Conservation (phyloP, 2,888 invertebrate genomes). For the Cheilosia soror region DNA sequence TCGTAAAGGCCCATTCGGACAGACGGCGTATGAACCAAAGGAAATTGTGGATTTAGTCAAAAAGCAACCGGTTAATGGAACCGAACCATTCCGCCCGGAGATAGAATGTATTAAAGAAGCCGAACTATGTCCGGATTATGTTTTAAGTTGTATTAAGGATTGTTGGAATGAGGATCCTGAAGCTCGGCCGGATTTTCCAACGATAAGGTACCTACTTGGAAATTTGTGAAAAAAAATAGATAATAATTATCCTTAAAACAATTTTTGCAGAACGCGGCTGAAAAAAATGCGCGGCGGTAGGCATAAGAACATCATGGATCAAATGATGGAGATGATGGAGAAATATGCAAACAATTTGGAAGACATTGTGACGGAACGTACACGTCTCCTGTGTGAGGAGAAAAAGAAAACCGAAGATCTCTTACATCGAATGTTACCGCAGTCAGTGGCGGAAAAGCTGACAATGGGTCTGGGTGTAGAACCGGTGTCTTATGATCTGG, state of each 20-base stretch:
- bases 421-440: constrained; percentile 96
- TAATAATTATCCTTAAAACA: neutral
- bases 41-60: constrained; percentile 95
- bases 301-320: constrained; percentile 95
- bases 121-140: constrained; percentile 91
- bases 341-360: constrained; percentile 97
- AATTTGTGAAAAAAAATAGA: neutral
- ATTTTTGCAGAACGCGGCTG: constrained; percentile 85
- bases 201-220: constrained; percentile 85
- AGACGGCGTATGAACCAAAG: constrained; percentile 92
- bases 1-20: constrained; percentile 95
- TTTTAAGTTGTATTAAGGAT: constrained; percentile 92
- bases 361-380: constrained; percentile 96
- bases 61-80: constrained; percentile 87
- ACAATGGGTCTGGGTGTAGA: constrained; percentile 95
- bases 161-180: constrained; percentile 96
- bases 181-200: constrained; percentile 92
- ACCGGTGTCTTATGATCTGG: constrained; percentile 96
- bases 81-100: constrained; percentile 92
- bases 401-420: constrained; percentile 97
- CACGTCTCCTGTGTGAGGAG: constrained; percentile 94
- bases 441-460: constrained; percentile 94
- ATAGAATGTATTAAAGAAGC: constrained; percentile 89
- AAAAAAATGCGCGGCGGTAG: constrained; percentile 96
- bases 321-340: constrained; percentile 99